Evolutionary conservation across 2,888 invertebrate species (phyloP).

Genomic region (Dichetophora obliterata): DNA sequence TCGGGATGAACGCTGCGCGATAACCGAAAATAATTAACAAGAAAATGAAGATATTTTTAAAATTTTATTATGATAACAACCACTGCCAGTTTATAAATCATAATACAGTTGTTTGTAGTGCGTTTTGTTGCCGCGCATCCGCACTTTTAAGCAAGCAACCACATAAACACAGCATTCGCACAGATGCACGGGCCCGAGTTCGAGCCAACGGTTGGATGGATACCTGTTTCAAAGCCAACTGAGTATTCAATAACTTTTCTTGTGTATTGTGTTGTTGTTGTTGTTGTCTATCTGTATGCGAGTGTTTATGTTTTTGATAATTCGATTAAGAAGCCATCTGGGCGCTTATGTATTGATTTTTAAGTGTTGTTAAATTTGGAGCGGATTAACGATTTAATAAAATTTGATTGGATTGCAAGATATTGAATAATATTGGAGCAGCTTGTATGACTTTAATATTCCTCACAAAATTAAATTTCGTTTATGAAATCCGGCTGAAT

Average conservation of each 20-base stretch:
- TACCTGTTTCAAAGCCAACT: not conserved
- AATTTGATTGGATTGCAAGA: not conserved
- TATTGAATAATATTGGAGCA: no score
- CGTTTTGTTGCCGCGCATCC: slow-evolving; percentile 33
- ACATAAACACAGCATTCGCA: not conserved
- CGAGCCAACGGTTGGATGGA: not conserved
- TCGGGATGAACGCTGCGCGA: slow-evolving; percentile 17
- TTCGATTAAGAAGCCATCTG: slow-evolving; percentile 38
- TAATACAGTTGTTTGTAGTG: slow-evolving; percentile 41
- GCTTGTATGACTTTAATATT: no score
- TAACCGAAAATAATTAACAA: slow-evolving; percentile 54
- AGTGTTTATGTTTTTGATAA: slow-evolving; percentile 38
- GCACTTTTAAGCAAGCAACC: not conserved
- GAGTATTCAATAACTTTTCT: slow-evolving; percentile 17
- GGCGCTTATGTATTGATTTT: slow-evolving; percentile 43
- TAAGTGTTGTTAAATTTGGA: slow-evolving; percentile 47
- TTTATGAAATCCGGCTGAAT: no score
- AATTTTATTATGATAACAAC: slow-evolving; percentile 51
- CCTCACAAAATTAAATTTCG: no score
- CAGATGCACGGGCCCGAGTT: not conserved
- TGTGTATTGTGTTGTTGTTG: no score
- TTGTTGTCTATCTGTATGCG: slow-evolving; percentile 16
- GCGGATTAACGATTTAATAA: slow-evolving; percentile 42
- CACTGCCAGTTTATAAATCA: slow-evolving; percentile 50
- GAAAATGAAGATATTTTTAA: slow-evolving; percentile 50